Evolutionary conservation across 2,113 vertebrate genomes (phyloP), one percentile per base, ranked within the genome.

Genomic region (Cranoglanis bouderius): DNA sequence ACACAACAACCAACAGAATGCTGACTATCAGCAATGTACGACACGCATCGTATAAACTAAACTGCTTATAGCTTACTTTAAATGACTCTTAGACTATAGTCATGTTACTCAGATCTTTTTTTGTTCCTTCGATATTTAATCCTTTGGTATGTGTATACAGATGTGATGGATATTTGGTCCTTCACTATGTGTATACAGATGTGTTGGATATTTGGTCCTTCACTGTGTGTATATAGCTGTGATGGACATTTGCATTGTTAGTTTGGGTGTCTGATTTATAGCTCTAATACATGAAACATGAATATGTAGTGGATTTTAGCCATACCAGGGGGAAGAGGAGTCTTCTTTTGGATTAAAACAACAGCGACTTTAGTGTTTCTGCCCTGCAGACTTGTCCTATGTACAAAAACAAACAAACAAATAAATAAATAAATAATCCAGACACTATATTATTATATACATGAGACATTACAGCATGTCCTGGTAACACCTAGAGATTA

Each of bases 331-430:
- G 98, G 98, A 43, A 99, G 94, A 0, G 98, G 98, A 0, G 98
- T 99, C 94, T 99, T 99, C 95, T 98, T 99, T 90, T 99, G 98
- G 93, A 99, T 99, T 92, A 99, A 93, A 94, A 99, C 98, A 72
- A 99, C 98, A 26, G 98, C 98, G 2, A 99, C 98, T 93, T 99
- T 99, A 1, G 98, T 98, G 93, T 99, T 99, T 93, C 98, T 96
- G 90, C 98, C 97, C 92, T 99, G 98, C 67, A 99, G 97, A 94
- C 98, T 99, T 86, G 98, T 97, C 92, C 98, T 99, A 88, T 70
- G 92, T 90, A 32, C 87, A 59, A 88, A 65, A 91, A n/a, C n/a
- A 83, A 85, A 57, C 21, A 70, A 63, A 70, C 46, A 86, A 13
- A n/a, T n/a, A n/a, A n/a, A n/a, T n/a, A n/a, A n/a, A n/a, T n/a